Percentiles rank a stretch among this genome's conserved stretches.
Evolutionary conservation across 2,888 invertebrate species (phyloP).

Genomic region (Ephialtes manifestator): DNA sequence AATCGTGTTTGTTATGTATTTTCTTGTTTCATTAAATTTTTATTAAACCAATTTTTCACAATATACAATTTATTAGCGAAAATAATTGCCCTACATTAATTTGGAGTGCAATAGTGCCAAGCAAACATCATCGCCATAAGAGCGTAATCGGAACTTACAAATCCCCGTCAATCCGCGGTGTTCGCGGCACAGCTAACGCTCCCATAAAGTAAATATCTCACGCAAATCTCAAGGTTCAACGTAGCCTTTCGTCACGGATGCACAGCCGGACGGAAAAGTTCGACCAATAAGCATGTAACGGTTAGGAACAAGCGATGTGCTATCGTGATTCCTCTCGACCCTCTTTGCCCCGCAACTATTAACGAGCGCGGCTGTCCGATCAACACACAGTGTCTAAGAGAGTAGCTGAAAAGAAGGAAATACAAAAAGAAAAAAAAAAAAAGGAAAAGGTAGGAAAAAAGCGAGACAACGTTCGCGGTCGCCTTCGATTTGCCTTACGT

Average conservation of each 20-base stretch:
- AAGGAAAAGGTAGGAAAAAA: not conserved
- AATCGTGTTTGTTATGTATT: no score
- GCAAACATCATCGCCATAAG: no score
- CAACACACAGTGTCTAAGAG: not conserved
- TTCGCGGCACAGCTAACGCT: no score
- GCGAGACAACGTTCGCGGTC: conserved; percentile 17
- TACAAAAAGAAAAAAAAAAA: not conserved
- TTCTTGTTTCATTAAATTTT: no score
- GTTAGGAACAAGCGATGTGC: conserved; percentile 6
- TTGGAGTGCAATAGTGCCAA: no score
- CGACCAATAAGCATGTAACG: conserved; percentile 30
- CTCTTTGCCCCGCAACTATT: conserved; percentile 15
- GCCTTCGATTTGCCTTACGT: conserved; percentile 53
- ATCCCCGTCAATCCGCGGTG: no score
- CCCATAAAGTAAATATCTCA: not conserved
- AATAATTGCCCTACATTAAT: no score
- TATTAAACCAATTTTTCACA: no score
- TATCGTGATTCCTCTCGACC: conserved; percentile 13
- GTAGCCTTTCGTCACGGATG: conserved; percentile 6
- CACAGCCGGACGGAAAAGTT: conserved; percentile 15
- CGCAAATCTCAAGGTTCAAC: not conserved
- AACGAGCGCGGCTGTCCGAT: conserved; percentile 12
- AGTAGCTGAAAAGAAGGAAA: conserved; percentile 1
- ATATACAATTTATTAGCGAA: no score
- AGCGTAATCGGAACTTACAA: no score